Percentiles rank a stretch among this genome's conserved stretches.
phyloP scores from a whole-genome alignment of 2,888 invertebrate genomes.

The Andricus curvator region DNA sequence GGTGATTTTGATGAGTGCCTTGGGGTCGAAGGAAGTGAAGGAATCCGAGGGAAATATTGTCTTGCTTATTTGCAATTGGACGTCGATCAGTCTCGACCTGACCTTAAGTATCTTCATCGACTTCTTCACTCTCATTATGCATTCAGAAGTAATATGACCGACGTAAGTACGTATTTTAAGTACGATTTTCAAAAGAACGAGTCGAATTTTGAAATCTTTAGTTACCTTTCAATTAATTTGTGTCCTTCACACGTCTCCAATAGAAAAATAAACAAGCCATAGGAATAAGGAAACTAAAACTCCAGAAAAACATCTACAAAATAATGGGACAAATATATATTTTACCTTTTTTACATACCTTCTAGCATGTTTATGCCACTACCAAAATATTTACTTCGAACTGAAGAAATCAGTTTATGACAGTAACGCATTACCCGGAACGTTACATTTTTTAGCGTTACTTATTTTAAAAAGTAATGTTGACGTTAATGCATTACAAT shows the following conservation, averaged over 20 bases:
- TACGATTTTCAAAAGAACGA: not conserved
- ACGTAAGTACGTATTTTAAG: conserved; percentile 80
- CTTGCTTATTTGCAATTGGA: conserved; percentile 83
- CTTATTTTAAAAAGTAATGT: no score
- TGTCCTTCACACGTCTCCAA: not conserved
- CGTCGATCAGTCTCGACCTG: conserved; percentile 78
- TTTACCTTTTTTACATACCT: no score
- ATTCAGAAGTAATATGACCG: conserved; percentile 83
- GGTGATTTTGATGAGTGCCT: conserved; percentile 87
- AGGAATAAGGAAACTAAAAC: no score
- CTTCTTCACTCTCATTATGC: conserved; percentile 82
- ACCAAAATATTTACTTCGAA: no score
- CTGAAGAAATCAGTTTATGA: no score
- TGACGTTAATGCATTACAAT: no score
- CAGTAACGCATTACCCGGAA: no score
- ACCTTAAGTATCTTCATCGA: conserved; percentile 80
- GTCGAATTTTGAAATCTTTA: not conserved
- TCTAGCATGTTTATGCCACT: no score
- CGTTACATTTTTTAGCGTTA: no score
- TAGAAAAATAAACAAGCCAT: no score
- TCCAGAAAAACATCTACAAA: no score
- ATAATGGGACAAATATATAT: no score
- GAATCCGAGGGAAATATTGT: conserved; percentile 83
- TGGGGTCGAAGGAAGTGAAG: conserved; percentile 73
- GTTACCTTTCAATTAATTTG: not conserved